phyloP scores from a whole-genome alignment of 2,888 invertebrate species.

The Mactromeris polynyma region DNA sequence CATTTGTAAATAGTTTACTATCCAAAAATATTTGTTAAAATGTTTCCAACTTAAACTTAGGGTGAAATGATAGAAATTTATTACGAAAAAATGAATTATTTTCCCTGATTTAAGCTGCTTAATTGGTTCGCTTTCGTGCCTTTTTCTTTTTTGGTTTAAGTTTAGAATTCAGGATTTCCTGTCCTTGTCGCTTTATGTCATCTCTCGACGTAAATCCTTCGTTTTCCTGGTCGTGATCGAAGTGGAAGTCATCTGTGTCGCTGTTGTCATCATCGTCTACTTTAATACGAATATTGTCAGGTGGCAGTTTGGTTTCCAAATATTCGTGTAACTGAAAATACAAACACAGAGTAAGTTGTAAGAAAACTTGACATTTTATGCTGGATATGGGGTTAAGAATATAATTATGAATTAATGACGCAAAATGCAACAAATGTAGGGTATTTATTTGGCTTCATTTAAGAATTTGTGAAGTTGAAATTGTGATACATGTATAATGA shows the following conservation, averaged over 20 bases:
- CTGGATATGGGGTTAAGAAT: no score
- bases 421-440: no score
- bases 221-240: constrained; percentile 80
- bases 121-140: constrained; percentile 67
- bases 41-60: background rate
- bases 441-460: no score
- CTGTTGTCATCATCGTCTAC: constrained; percentile 72
- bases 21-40: background rate
- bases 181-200: constrained; percentile 78
- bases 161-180: constrained; percentile 77
- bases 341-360: no score
- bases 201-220: constrained; percentile 78
- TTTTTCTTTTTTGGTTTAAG: constrained; percentile 79
- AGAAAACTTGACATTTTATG: no score
- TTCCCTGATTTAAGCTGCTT: background rate
- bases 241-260: constrained; percentile 77
- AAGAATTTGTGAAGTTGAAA: no score
- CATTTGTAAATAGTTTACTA: background rate
- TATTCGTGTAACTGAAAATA: constrained; percentile 73
- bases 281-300: constrained; percentile 77
- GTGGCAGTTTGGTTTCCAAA: constrained; percentile 75
- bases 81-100: background rate
- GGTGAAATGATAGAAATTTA: background rate
- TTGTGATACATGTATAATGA: no score
- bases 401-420: no score